Evolutionary conservation across 2,113 vertebrate genomes (phyloP), one percentile per base, ranked within the genome.

Genomic region (Myrmecophaga tridactyla): DNA sequence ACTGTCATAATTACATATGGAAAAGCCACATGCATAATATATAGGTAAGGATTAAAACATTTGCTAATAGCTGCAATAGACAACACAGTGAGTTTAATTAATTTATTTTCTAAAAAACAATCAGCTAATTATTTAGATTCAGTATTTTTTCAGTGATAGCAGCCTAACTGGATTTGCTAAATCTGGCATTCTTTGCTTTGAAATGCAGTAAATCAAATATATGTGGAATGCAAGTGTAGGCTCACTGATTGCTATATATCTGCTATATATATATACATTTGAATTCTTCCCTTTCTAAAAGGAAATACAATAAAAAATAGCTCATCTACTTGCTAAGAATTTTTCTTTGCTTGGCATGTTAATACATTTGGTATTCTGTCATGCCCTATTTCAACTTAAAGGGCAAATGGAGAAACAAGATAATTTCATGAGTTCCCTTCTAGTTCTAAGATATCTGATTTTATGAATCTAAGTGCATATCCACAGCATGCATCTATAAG

Each of bases 191-290:
- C 18, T 67, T 92, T 67, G 62, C 11, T 84, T 9, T 85, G 21
- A 97, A 95, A 76, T 81, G 48, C 0, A 43, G 3, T 58, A 95
- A 94, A 82, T 34, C 48, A 85, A 84, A 72, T 83, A 53, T 41
- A 51, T 86, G 80, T 58, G 4, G 4, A 89, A 93, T 77, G 15
- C 4, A 84, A 73, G 73, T 41, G 1, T 48, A 76, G 46, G 17
- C 51, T 78, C 34, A 23, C 15, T 88, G 34, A 83, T 36, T 94
- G 39, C 36, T 60, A 21, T 70, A 56, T 46, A 62, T 73, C 25
- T 78, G n/a, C n/a, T n/a, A n/a, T n/a, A 15, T 65, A 90, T 21
- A 31, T 29, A 20, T n/a, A 53, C 41, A 6, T 60, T 89, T 27
- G 90, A 92, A 92, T 1, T 53, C 36, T 86, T 90, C 34, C 12